Evolutionary conservation across 2,113 vertebrate species (phyloP).

Genomic region (Tauraco erythrolophus): DNA sequence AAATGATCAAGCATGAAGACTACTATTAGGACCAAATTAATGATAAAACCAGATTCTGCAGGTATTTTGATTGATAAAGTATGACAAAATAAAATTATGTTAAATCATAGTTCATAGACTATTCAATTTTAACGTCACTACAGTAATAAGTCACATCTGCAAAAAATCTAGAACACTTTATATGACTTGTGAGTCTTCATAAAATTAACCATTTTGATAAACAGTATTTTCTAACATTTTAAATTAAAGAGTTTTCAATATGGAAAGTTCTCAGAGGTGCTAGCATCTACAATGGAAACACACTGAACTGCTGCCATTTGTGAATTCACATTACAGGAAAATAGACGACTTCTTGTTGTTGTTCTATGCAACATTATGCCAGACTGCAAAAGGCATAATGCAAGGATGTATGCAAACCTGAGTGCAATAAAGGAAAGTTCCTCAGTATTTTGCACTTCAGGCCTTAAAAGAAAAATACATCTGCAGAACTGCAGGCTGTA

Average conservation of each 20-base stretch:
- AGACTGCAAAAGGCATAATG: neutral
- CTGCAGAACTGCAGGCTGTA: neutral
- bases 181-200: neutral
- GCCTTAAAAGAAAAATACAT: neutral
- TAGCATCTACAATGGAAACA: neutral
- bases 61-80: neutral
- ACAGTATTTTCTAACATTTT: neutral
- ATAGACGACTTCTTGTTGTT: rapidly evolving
- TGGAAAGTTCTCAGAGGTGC: neutral
- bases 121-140: neutral
- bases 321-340: neutral
- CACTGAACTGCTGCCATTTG: neutral
- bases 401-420: neutral
- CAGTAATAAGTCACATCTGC: neutral
- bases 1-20: neutral
- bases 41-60: neutral
- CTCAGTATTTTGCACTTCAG: neutral
- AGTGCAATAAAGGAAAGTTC: neutral
- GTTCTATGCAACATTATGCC: neutral
- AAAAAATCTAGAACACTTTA: neutral
- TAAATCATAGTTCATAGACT: neutral
- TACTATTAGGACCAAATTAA: neutral
- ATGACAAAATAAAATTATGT: neutral
- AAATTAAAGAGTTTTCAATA: neutral
- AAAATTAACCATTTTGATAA: neutral